Conservation (phyloP, 2,113 vertebrate species). For the Anoplopoma fimbria region DNA sequence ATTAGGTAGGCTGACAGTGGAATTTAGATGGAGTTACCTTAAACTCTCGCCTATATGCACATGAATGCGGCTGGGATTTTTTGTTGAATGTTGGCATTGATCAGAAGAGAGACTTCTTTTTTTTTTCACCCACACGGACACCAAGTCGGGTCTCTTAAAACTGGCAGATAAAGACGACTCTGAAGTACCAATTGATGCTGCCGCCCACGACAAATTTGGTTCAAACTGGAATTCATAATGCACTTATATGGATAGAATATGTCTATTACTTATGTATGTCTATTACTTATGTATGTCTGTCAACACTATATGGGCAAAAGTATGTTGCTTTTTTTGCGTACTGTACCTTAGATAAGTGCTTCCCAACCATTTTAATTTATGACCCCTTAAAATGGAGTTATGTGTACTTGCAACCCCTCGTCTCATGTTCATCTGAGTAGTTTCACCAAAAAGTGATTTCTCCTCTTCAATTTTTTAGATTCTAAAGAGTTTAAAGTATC, state of each 20-base stretch:
- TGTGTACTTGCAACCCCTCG: too few relatives aligned
- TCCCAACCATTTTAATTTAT: background rate
- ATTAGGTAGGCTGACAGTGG: slow-evolving; percentile 45
- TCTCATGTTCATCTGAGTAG: background rate
- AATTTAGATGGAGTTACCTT: slow-evolving; percentile 25
- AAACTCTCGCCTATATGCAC: slow-evolving; percentile 8
- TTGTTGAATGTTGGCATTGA: slow-evolving; percentile 32
- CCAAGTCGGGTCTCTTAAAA: slow-evolving; percentile 13
- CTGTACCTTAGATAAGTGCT: background rate
- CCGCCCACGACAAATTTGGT: background rate
- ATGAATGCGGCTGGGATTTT: slow-evolving; percentile 47
- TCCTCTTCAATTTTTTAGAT: background rate
- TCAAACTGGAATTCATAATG: background rate
- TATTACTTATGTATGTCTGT: background rate
- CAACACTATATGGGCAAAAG: background rate
- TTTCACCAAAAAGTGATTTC: background rate
- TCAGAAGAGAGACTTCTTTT: slow-evolving; percentile 8
- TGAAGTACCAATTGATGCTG: slow-evolving; percentile 1
- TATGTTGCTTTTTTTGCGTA: background rate
- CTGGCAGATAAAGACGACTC: slow-evolving; percentile 18
- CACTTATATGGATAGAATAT: background rate
- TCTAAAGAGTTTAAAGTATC: background rate
- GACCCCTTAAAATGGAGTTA: background rate
- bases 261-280: background rate
- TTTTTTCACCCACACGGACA: slow-evolving; percentile 41